These are phyloP conservation scores for Enteromius fasciolatus DNA, from an alignment of 2,797 vertebrate species.

Conservation along the genomic window DNA sequence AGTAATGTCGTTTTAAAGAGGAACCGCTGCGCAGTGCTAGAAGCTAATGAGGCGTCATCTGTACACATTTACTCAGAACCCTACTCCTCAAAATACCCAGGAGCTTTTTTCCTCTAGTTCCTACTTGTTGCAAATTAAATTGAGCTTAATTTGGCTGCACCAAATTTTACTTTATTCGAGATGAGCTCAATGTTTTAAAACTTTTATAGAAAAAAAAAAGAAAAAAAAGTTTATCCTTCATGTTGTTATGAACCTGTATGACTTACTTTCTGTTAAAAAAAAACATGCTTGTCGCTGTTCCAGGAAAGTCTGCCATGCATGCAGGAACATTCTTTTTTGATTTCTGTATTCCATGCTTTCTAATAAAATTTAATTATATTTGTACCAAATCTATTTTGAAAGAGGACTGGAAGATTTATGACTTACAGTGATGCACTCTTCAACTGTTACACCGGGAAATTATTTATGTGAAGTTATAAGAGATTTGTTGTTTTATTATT, in stretches of 20 bases:
- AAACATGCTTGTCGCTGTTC: not conserved
- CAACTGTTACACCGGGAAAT: not conserved
- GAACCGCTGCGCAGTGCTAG: constrained; percentile 44
- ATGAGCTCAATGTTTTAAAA: not conserved
- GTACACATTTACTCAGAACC: constrained; percentile 54
- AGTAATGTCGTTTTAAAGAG: constrained; percentile 55
- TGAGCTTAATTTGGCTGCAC: constrained; percentile 17
- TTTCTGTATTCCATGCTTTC: not conserved
- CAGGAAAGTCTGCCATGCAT: not conserved
- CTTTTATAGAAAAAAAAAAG: no score
- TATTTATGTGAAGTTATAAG: not conserved
- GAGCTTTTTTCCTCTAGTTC: constrained; percentile 24
- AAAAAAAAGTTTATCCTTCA: not conserved
- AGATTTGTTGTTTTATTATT: no score
- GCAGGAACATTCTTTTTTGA: not conserved
- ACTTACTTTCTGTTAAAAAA: not conserved
- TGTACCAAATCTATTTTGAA: not conserved
- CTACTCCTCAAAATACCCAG: constrained; percentile 44
- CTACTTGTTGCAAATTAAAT: constrained; percentile 47
- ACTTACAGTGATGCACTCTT: not conserved
- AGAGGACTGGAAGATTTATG: not conserved
- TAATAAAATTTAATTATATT: not conserved
- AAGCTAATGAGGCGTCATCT: constrained; percentile 53
- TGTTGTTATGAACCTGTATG: not conserved
- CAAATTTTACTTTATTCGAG: not conserved